phyloP scores from a whole-genome alignment of 1,140 invertebrate species.

The Brachionus rotundiformis region DNA sequence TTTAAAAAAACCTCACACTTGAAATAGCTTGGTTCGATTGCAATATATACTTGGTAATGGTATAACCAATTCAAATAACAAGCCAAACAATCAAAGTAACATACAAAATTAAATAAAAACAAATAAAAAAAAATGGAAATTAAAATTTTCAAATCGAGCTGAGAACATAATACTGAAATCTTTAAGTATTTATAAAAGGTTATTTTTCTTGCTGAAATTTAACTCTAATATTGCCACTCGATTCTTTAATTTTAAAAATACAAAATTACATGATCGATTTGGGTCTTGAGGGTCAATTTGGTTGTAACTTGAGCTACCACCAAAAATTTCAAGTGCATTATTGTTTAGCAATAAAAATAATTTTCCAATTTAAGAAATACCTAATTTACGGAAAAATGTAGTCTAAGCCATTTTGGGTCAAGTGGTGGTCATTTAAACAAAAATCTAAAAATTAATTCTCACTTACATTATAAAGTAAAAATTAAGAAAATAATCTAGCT shows the following conservation, averaged over 20 bases:
- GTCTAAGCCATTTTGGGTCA: neutral
- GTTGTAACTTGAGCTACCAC: slow-evolving; percentile 4
- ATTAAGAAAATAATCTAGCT: neutral
- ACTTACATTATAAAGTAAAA: neutral
- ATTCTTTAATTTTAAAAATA: neutral
- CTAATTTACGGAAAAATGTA: neutral
- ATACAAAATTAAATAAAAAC: neutral
- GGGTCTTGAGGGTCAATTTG: neutral
- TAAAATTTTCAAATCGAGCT: neutral
- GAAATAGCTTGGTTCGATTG: neutral
- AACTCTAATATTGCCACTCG: neutral
- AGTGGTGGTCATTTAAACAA: neutral
- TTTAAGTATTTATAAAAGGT: neutral
- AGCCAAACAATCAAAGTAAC: slow-evolving; percentile 1
- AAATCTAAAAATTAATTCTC: neutral
- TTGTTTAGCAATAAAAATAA: neutral
- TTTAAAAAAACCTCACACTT: neutral
- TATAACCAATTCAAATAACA: neutral
- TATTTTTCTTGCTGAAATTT: neutral
- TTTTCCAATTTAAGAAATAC: neutral
- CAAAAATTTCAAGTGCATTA: neutral
- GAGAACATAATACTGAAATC: neutral
- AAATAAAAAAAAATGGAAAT: neutral
- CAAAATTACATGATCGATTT: neutral
- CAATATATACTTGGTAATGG: neutral